These are phyloP conservation scores for Champsocephalus esox DNA, from an alignment of 2,797 vertebrate genomes.

Conservation along the genomic window DNA sequence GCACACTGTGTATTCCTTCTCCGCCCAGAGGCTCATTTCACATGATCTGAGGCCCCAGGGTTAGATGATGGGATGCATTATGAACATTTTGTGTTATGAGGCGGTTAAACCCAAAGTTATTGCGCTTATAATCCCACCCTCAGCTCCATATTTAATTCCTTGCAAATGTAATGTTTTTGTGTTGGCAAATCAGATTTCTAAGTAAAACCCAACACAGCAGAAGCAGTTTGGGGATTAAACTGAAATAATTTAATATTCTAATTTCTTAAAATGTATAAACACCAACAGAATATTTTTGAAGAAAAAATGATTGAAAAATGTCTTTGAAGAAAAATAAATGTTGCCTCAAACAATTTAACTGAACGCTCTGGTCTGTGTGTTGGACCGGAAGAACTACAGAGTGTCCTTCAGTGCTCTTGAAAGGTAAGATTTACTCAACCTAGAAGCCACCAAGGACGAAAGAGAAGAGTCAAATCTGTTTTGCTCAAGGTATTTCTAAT, in stretches of 20 bases:
- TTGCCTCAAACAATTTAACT: background rate
- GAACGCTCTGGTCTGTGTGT: background rate
- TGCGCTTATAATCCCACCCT: constrained; percentile 30
- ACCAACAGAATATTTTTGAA: no score
- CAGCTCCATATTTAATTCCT: no score
- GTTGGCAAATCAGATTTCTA: no score
- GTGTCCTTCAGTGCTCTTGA: constrained; percentile 17
- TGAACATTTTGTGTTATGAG: constrained; percentile 16
- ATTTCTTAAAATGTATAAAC: no score
- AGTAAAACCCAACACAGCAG: no score
- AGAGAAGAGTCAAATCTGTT: background rate
- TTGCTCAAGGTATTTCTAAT: constrained; percentile 17
- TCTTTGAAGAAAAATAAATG: constrained; percentile 10
- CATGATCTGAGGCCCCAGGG: constrained; percentile 35
- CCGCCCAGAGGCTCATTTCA: constrained; percentile 31
- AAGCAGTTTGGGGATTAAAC: no score
- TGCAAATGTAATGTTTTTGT: no score
- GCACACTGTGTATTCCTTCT: constrained; percentile 10
- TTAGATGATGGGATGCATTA: constrained; percentile 34
- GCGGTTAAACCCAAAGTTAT: constrained; percentile 13
- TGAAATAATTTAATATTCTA: no score
- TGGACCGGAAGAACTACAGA: background rate
- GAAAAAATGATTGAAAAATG: background rate
- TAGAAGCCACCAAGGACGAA: constrained; percentile 27
- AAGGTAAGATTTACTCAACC: constrained; percentile 41